phyloP scores from a whole-genome alignment of 2,888 invertebrate species.

The Gnatocerus cornutus region DNA sequence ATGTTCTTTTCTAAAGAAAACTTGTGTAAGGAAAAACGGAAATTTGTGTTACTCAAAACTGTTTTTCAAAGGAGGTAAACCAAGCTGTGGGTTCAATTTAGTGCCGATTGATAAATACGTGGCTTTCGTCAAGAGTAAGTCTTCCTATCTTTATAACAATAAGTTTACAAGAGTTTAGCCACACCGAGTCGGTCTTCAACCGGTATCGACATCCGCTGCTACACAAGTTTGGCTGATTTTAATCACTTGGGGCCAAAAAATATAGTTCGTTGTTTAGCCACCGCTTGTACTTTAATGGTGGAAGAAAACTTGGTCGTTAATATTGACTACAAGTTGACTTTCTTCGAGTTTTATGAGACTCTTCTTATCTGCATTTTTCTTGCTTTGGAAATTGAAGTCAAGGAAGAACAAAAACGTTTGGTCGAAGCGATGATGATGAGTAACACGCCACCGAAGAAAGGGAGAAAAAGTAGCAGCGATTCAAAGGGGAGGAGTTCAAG shows the following conservation, averaged over 20 bases:
- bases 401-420: slow-evolving; percentile 17
- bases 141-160: not conserved
- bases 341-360: slow-evolving; percentile 77
- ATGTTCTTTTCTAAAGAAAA: slow-evolving; percentile 56
- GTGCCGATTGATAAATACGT: slow-evolving; percentile 12
- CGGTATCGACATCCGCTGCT: slow-evolving; percentile 1
- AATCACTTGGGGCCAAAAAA: slow-evolving; percentile 62
- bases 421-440: not conserved
- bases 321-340: slow-evolving; percentile 74
- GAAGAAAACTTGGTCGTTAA: slow-evolving; percentile 69
- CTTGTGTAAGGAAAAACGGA: slow-evolving; percentile 54
- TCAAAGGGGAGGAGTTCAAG: not conserved
- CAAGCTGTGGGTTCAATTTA: slow-evolving; percentile 13
- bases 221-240: slow-evolving; percentile 61
- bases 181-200: not conserved
- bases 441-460: not conserved
- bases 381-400: slow-evolving; percentile 33
- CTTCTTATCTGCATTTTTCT: slow-evolving; percentile 68
- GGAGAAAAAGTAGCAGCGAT: not conserved
- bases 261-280: slow-evolving; percentile 63
- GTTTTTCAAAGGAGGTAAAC: not conserved
- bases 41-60: slow-evolving; percentile 57
- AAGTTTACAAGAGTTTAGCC: not conserved
- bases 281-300: slow-evolving; percentile 72
- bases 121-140: slow-evolving; percentile 31